Evolutionary conservation across 2,113 vertebrate species (phyloP), one percentile per base, ranked within the genome.

Genomic region (Grus americana): DNA sequence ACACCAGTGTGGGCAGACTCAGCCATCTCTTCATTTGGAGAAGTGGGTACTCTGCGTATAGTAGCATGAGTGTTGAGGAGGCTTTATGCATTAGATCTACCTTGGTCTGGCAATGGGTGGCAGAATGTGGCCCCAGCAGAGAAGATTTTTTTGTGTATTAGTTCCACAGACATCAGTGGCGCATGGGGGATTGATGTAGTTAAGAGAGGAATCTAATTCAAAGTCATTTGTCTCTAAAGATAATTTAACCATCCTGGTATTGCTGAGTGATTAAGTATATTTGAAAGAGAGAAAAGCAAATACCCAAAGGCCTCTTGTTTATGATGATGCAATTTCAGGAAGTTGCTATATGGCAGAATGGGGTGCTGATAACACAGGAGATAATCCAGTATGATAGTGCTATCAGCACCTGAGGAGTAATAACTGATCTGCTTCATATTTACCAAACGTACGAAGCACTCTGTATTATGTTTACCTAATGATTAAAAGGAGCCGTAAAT

Each of bases 231-330:
- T 49, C 79, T 81, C 68, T 65, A 15, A 71, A 90, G 88, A 27
- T 90, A 88, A 65, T 91, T 81, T 79, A 95, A 86, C 57, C 72
- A 81, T 40, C 47, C 68, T 36, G 68, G 47, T 52, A 59, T 38
- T 94, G 73, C 88, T 58, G 88, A 81, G 68, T 36, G 76, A 88
- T 71, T 52, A 57, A 40, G 79, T 57, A 30, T 84, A 13, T 84
- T 78, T 93, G 86, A 86, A 89, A 79, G 46, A 86, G 72, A 67
- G 92, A 63, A 94, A 90, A 88, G 82, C 88, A 95, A 96, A 97
- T 40, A 94, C 90, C 90, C 92, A 75, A 57, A 93, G 82, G 82
- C 57, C 26, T 67, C 72, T 70, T 93, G 78, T 76, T 87, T 65
- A 75, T 2, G 12, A 15, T 3, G 46, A 1, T 79, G 83, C 54